Conservation (phyloP, 2,113 vertebrate species). For the Petromus typicus region DNA sequence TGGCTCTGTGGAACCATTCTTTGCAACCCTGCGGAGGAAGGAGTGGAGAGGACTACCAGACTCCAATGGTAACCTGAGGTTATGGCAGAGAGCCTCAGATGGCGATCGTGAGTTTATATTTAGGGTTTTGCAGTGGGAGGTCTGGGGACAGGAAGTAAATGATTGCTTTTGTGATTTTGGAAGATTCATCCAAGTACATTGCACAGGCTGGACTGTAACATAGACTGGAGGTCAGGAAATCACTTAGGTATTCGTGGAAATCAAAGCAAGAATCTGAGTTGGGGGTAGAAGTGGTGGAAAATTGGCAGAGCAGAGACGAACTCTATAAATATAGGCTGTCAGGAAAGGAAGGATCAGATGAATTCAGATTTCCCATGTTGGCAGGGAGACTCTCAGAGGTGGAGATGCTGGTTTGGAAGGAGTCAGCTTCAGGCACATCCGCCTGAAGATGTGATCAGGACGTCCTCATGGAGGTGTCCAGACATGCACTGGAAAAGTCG, state of each 20-base stretch:
- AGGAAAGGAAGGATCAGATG: not conserved
- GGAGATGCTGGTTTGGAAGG: not conserved
- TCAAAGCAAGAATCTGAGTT: not conserved
- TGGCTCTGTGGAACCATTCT: not conserved
- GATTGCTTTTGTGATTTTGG: not conserved
- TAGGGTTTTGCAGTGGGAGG: not conserved
- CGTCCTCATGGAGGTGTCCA: not conserved
- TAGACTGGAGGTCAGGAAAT: not conserved
- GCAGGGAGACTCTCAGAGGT: not conserved
- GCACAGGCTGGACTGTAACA: not conserved
- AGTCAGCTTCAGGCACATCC: not conserved
- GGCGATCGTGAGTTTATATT: not conserved
- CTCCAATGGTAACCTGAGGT: not conserved
- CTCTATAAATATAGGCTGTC: not conserved
- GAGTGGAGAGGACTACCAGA: not conserved
- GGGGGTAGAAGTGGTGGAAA: no score
- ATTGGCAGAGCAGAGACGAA: not conserved
- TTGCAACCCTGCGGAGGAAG: not conserved
- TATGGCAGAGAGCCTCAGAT: not conserved
- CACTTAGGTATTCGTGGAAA: not conserved
- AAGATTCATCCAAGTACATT: not conserved
- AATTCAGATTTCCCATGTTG: not conserved
- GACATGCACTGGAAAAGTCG: not conserved
- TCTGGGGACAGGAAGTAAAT: not conserved
- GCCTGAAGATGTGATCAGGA: not conserved